These are phyloP conservation scores for Piprites chloris DNA, from an alignment of 2,113 vertebrate species.

Conservation along the genomic window DNA sequence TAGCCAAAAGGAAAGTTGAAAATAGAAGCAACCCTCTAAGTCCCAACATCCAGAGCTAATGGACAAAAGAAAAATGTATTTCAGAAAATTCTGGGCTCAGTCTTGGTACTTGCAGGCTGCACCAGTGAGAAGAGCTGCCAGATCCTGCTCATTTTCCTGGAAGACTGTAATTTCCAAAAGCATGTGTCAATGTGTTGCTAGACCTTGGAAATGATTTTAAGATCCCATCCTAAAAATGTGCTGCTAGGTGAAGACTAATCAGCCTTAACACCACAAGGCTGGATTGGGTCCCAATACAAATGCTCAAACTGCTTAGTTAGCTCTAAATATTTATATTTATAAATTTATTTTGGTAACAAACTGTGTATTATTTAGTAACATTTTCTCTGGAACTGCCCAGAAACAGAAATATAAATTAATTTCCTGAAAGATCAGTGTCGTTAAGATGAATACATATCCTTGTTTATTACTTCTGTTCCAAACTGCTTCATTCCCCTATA, in stretches of 20 bases:
- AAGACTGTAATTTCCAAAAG: neutral
- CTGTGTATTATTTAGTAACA: neutral
- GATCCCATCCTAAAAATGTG: neutral
- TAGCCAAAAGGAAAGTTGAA: neutral
- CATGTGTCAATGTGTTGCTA: neutral
- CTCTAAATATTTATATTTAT: neutral
- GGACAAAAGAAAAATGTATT: neutral
- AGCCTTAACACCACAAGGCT: neutral
- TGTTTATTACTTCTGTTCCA: slow-evolving; percentile 51
- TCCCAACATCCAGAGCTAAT: neutral
- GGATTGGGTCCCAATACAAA: neutral
- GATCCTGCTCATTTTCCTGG: neutral
- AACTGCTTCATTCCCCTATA: neutral
- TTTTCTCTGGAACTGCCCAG: neutral
- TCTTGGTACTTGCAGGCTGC: neutral
- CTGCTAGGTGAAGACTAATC: neutral
- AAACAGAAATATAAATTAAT: slow-evolving; percentile 11
- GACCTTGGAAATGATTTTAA: neutral
- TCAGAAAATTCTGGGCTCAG: neutral
- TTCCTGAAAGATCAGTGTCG: neutral
- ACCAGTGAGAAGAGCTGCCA: neutral
- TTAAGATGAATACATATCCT: neutral
- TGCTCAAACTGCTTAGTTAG: neutral
- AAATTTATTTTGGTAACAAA: slow-evolving; percentile 3
- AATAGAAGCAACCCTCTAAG: neutral